phyloP scores from a whole-genome alignment of 2,888 invertebrate species.

The Drosophila rellima region DNA sequence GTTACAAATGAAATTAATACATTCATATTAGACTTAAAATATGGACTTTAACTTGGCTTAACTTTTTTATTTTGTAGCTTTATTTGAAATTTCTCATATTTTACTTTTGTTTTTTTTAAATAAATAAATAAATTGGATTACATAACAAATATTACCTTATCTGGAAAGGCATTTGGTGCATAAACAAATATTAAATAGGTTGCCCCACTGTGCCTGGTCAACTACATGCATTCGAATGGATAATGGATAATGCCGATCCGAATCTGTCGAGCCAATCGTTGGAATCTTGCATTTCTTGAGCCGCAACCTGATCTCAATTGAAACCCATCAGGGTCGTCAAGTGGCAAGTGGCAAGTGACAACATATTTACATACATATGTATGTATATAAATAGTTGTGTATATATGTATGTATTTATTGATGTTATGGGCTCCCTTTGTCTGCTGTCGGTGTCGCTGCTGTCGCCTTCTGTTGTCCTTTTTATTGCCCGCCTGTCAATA shows the following conservation, averaged over 20 bases:
- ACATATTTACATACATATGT: background rate
- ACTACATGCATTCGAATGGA: background rate
- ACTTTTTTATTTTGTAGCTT: too few relatives aligned
- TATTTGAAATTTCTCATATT: too few relatives aligned
- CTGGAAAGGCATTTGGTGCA: too few relatives aligned
- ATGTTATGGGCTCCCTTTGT: constrained; percentile 45
- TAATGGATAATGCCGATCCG: constrained; percentile 1
- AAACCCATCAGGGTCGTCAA: constrained; percentile 23
- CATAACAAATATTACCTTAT: too few relatives aligned
- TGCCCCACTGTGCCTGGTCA: constrained; percentile 4
- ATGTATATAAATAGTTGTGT: background rate
- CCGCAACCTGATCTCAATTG: constrained; percentile 19
- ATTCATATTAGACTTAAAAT: too few relatives aligned
- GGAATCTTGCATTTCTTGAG: constrained; percentile 2
- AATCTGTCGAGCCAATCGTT: constrained; percentile 10
- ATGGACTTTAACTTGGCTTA: too few relatives aligned
- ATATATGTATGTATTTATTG: constrained; percentile 4
- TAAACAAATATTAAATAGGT: too few relatives aligned
- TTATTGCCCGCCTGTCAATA: constrained; percentile 75
- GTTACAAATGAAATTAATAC: too few relatives aligned
- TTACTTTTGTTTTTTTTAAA: too few relatives aligned
- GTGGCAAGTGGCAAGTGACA: constrained; percentile 8
- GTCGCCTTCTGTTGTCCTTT: constrained; percentile 65
- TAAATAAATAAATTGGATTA: too few relatives aligned
- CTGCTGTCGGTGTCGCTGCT: constrained; percentile 42